Percentiles rank a stretch among this genome's conserved stretches.
Conservation (phyloP, 2,888 invertebrate genomes). For the Acronicta leporina region DNA sequence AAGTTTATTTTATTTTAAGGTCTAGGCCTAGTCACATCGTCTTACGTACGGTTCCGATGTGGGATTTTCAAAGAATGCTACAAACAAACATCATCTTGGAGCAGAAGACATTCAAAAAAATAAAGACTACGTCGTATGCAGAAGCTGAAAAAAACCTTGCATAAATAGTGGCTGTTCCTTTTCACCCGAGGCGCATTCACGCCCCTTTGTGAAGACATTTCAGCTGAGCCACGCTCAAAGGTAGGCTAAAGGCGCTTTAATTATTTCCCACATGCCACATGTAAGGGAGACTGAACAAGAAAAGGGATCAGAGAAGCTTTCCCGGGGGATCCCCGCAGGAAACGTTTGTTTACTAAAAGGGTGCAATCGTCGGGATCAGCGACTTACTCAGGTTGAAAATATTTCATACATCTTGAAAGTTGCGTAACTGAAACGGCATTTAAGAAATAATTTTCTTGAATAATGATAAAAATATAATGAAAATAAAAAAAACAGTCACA, state of each 20-base stretch:
- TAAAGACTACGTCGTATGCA: slow-evolving; percentile 27
- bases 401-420: neutral
- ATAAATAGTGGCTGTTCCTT: slow-evolving; percentile 72
- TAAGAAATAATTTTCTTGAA: neutral
- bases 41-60: too few species aligned
- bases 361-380: slow-evolving; percentile 61
- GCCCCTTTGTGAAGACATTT: slow-evolving; percentile 75
- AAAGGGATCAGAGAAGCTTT: slow-evolving; percentile 64
- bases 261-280: slow-evolving; percentile 77
- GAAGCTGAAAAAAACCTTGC: slow-evolving; percentile 59
- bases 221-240: slow-evolving; percentile 76
- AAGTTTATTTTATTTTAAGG: slow-evolving; percentile 1
- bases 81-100: slow-evolving; percentile 14
- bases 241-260: slow-evolving; percentile 77
- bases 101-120: slow-evolving; percentile 33
- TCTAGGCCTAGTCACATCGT: too few species aligned
- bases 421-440: neutral
- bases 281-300: slow-evolving; percentile 64
- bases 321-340: slow-evolving; percentile 61
- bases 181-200: slow-evolving; percentile 76
- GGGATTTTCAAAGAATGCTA: slow-evolving; percentile 24
- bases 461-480: neutral
- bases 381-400: slow-evolving; percentile 32
- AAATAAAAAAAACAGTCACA: neutral
- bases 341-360: slow-evolving; percentile 66